These are phyloP conservation scores for Gasterosteus nipponicus DNA, from an alignment of 2,113 vertebrate genomes.

Conservation along the genomic window DNA sequence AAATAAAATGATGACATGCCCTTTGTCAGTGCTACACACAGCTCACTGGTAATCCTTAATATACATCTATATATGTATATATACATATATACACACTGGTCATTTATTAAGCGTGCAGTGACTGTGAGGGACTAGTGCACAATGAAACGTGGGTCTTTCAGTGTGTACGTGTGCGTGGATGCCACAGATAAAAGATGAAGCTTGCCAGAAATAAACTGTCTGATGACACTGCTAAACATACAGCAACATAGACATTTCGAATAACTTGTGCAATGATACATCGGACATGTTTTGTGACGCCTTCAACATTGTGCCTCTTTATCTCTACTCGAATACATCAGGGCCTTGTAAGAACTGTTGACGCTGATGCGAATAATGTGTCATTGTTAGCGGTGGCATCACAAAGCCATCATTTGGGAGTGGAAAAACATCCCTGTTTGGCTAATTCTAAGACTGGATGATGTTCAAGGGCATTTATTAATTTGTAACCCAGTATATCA, in stretches of 20 bases:
- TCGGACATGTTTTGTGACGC: constrained; percentile 54
- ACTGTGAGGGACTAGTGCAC: constrained; percentile 67
- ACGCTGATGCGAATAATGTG: constrained; percentile 57
- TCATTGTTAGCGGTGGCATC: constrained; percentile 53
- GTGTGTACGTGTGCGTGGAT: constrained; percentile 25
- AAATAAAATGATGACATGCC: constrained; percentile 73
- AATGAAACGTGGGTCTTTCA: constrained; percentile 52
- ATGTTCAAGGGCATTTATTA: constrained; percentile 74
- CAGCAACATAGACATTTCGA: constrained; percentile 46
- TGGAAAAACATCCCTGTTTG: constrained; percentile 63
- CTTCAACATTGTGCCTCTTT: constrained; percentile 48
- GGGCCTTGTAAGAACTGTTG: constrained; percentile 22
- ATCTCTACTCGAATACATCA: constrained; percentile 58
- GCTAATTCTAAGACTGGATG: constrained; percentile 68
- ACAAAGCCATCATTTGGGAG: constrained; percentile 48
- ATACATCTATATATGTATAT: not conserved
- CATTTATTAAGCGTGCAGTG: constrained; percentile 75
- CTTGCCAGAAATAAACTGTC: constrained; percentile 56
- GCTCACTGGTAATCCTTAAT: constrained; percentile 52
- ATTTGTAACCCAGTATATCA: constrained; percentile 70
- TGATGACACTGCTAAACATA: constrained; percentile 49
- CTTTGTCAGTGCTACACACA: constrained; percentile 66
- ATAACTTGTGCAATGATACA: constrained; percentile 28
- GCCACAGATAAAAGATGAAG: constrained; percentile 63
- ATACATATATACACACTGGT: constrained; percentile 53